Percentiles rank a stretch among this genome's conserved stretches.
These are phyloP conservation scores for Dasypolia templi DNA, from an alignment of 2,888 invertebrate species.

Conservation along the genomic window DNA sequence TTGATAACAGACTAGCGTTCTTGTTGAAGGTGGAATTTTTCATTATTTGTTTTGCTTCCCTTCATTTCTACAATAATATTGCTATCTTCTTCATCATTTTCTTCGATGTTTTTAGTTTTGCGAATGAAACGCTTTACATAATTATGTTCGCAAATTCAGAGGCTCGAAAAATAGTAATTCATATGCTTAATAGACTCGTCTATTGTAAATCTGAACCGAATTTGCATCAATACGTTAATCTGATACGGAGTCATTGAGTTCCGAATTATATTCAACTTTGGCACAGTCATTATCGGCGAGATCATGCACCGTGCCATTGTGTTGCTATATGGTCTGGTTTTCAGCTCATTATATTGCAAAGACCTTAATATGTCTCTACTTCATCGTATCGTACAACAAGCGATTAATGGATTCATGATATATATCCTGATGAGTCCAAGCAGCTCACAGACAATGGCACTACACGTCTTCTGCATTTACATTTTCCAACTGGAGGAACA, in stretches of 20 bases:
- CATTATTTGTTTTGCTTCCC: slow-evolving; percentile 22
- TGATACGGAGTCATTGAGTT: slow-evolving; percentile 20
- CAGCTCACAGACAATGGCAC: too few species aligned
- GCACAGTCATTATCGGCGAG: background rate
- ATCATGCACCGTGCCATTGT: background rate
- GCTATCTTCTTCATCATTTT: background rate
- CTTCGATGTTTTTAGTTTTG: background rate
- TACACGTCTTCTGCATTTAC: background rate
- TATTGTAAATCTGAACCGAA: slow-evolving; percentile 26
- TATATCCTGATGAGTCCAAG: background rate
- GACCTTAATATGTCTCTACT: background rate
- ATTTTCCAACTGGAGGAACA: background rate
- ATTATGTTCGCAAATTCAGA: background rate
- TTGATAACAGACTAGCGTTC: slow-evolving; percentile 56
- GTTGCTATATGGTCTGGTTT: background rate
- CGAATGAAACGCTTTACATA: background rate
- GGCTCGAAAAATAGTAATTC: background rate
- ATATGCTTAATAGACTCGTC: too few species aligned
- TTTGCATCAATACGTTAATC: slow-evolving; percentile 12
- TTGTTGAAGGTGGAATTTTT: slow-evolving; percentile 45
- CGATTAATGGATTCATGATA: background rate
- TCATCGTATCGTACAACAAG: background rate
- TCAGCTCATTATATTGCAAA: background rate
- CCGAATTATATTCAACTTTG: slow-evolving; percentile 20
- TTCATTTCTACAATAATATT: background rate